phyloP scores from a whole-genome alignment of 2,113 vertebrate genomes.

The Oriolus oriolus region DNA sequence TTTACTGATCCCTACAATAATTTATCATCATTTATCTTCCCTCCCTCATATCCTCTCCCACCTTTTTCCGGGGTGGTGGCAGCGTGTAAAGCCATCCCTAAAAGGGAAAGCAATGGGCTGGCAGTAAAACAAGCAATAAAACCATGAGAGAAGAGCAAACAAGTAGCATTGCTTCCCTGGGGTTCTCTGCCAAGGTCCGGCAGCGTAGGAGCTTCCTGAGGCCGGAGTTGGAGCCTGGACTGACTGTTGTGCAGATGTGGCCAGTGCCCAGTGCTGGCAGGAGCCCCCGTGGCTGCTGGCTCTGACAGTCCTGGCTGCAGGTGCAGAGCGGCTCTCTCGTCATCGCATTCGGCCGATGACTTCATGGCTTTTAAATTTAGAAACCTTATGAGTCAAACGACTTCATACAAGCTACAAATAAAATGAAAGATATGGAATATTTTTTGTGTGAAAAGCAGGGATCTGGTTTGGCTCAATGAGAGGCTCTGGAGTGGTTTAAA shows the following conservation, averaged over 20 bases:
- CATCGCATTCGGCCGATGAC: accelerated
- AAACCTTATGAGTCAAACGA: neutral
- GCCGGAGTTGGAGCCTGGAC: accelerated
- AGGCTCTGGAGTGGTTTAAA: neutral
- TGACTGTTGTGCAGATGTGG: neutral
- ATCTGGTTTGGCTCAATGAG: neutral
- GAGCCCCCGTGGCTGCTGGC: neutral
- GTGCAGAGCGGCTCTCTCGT: neutral
- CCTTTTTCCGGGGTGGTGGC: neutral
- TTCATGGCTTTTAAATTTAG: neutral
- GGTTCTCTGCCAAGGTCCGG: neutral
- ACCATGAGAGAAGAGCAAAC: neutral
- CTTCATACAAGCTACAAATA: neutral
- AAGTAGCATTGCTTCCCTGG: neutral
- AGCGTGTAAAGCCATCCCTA: neutral
- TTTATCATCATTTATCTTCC: neutral
- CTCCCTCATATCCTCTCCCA: neutral
- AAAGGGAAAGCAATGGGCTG: neutral
- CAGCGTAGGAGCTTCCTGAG: neutral
- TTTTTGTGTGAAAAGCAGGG: neutral
- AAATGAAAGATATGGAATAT: accelerated
- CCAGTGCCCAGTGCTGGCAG: accelerated
- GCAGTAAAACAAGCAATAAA: neutral
- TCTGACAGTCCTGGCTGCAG: neutral
- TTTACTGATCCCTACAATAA: neutral